Evolutionary conservation across 2,113 vertebrate genomes (phyloP).

Genomic region (Corydoras maculifer): DNA sequence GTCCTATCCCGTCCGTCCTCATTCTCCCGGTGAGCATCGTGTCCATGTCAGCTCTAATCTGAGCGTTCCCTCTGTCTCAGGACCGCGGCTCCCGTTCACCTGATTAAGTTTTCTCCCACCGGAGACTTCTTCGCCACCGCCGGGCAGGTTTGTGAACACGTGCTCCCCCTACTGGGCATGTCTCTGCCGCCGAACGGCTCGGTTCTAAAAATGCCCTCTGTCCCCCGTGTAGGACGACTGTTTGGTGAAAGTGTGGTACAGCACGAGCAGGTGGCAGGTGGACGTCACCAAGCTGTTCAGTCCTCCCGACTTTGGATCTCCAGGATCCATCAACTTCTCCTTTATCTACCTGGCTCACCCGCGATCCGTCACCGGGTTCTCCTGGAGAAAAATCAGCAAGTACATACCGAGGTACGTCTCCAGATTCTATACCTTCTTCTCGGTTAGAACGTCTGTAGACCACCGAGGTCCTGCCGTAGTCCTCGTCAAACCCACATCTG

Average conservation of each 20-base stretch:
- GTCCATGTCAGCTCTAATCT: no score
- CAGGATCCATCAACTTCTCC: constrained; percentile 81
- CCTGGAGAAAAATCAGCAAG: constrained; percentile 97
- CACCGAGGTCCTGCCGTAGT: no score
- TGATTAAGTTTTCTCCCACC: constrained; percentile 93
- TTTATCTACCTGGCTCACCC: constrained; percentile 96
- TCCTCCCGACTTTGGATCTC: constrained; percentile 64
- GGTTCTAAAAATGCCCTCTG: no score
- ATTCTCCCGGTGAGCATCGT: no score
- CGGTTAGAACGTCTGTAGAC: no score
- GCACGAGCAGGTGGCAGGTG: constrained; percentile 80
- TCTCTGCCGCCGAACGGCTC: no score
- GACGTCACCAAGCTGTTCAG: constrained; percentile 65
- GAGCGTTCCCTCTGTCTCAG: constrained; percentile 50
- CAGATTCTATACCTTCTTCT: no score
- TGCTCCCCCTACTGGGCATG: no score
- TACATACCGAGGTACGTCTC: constrained; percentile 81
- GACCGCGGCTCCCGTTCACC: constrained; percentile 81
- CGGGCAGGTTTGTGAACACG: constrained; percentile 72
- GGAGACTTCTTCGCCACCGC: constrained; percentile 97
- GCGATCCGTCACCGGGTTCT: constrained; percentile 88
- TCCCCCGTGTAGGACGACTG: constrained; percentile 78
- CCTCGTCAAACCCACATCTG: no score
- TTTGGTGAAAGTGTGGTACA: constrained; percentile 95
- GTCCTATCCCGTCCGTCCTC: no score